Evolutionary conservation across 2,797 vertebrate species (phyloP).

Genomic region (Salmo trutta): DNA sequence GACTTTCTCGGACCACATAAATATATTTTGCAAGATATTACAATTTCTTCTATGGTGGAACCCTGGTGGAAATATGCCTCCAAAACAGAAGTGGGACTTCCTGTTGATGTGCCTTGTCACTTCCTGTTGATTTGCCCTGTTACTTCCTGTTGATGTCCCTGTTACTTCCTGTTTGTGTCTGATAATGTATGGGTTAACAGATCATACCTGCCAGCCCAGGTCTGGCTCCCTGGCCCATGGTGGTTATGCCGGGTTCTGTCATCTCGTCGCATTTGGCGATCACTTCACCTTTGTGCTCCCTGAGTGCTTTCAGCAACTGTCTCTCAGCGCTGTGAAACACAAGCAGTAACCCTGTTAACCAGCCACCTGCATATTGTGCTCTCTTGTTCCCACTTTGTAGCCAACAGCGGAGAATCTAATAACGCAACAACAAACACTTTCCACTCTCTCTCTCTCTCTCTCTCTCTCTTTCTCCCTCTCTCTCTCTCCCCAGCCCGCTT

Average conservation of each 20-base stretch:
- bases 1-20: conserved; percentile 34
- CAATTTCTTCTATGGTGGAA: conserved; percentile 17
- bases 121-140: conserved; percentile 60
- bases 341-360: conserved; percentile 68
- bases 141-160: conserved; percentile 46
- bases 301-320: conserved; percentile 62
- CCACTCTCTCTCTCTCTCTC: conserved; percentile 28
- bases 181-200: conserved; percentile 21
- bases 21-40: conserved; percentile 50
- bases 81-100: conserved; percentile 40
- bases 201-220: conserved; percentile 78
- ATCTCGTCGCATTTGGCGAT: conserved; percentile 61
- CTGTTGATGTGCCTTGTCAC: background rate
- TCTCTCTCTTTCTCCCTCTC: conserved; percentile 26
- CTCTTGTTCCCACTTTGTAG: conserved; percentile 69
- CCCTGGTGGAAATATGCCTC: background rate
- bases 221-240: conserved; percentile 43
- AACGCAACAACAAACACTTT: conserved; percentile 70
- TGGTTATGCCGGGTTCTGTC: conserved; percentile 52
- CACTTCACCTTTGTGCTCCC: conserved; percentile 71
- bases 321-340: conserved; percentile 56
- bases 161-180: conserved; percentile 13
- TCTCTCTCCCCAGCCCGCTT: conserved; percentile 9
- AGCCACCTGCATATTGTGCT: conserved; percentile 74
- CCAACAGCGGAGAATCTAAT: conserved; percentile 75